phyloP scores from a whole-genome alignment of 2,113 vertebrate genomes.

The Gavia stellata region DNA sequence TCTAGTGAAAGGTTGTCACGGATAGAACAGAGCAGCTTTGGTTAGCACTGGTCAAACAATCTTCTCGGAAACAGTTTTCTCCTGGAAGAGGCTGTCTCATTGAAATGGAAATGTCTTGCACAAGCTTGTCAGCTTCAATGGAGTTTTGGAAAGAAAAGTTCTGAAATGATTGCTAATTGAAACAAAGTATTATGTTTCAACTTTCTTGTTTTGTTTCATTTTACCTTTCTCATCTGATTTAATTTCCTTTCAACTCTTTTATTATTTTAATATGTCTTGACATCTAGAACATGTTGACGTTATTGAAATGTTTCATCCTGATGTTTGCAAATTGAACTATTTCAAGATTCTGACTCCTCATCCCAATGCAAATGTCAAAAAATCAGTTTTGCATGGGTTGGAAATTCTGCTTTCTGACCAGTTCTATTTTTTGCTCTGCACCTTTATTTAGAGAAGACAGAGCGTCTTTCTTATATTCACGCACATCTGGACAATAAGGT shows the following conservation, averaged over 20 bases:
- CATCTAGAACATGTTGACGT: conserved; percentile 40
- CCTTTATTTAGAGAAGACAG: not conserved
- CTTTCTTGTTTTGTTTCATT: conserved; percentile 45
- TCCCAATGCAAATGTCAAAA: not conserved
- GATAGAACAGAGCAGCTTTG: not conserved
- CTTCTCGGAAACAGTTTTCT: not conserved
- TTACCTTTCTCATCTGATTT: conserved; percentile 49
- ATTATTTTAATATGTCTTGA: conserved; percentile 49
- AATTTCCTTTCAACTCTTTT: conserved; percentile 49
- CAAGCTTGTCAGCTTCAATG: not conserved
- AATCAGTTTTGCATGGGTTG: not conserved
- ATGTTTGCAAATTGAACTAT: conserved; percentile 29
- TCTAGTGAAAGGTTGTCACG: not conserved
- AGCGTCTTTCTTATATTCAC: not conserved
- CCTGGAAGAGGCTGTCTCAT: conserved; percentile 4
- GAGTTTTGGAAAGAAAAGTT: conserved; percentile 32
- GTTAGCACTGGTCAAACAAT: not conserved
- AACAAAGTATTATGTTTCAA: conserved; percentile 29
- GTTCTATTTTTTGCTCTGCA: not conserved
- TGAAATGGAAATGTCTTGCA: conserved; percentile 16
- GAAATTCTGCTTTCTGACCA: not conserved
- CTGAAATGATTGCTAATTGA: conserved; percentile 40
- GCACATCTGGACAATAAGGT: not conserved
- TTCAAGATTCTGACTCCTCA: not conserved
- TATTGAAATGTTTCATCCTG: conserved; percentile 38